Base-by-base conservation (phyloP, 2,797 vertebrate species). In the Ctenopoma multispine region DNA sequence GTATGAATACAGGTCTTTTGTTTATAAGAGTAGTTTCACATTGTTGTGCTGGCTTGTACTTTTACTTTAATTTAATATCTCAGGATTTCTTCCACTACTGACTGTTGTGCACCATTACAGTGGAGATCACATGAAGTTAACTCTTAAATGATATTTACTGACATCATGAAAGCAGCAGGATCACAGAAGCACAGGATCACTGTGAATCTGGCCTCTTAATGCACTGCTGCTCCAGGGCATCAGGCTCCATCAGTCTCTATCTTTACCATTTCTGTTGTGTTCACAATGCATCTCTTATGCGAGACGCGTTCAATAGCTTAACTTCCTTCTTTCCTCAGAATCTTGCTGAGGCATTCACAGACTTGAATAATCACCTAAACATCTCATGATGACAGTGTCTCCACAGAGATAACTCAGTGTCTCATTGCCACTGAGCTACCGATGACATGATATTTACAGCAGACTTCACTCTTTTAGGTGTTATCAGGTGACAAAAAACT, bases 291-390 rank as follows among this genome's bases (percentile, higher is more conserved):
- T 69, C 21, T 20, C 48, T 60, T 41, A 4, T 31, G 47, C 46
- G 60, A 53, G 20, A 24, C 54, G n/a, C n/a, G n/a, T 15, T 44
- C 47, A 46, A 29, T 12, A 14, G 24, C 41, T 53, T 18, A 15
- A 47, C 31, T 68, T 61, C 49, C 20, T 34, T 75, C 31, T 51
- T 21, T 68, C 13, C 23, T 67, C 70, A 0, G 36, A 40, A 66
- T 67, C n/a, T 29, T 57, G 64, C 64, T 82, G 74, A 82, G 31
- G 53, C 29, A 20, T 6, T 24, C 41, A 49, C 43, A 69, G 36
- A 59, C 36, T 27, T 77, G 72, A 82, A 76, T 69, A 60, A 73
- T 79, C 66, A 60, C 40, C 49, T 51, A 31, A 53, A 34, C 54
- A 29, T 13, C 64, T 72, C 47, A 24, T 20, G 43, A 63, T 12